Evolutionary conservation across 2,113 vertebrate species (phyloP).

Genomic region (Pelodiscus sinensis): DNA sequence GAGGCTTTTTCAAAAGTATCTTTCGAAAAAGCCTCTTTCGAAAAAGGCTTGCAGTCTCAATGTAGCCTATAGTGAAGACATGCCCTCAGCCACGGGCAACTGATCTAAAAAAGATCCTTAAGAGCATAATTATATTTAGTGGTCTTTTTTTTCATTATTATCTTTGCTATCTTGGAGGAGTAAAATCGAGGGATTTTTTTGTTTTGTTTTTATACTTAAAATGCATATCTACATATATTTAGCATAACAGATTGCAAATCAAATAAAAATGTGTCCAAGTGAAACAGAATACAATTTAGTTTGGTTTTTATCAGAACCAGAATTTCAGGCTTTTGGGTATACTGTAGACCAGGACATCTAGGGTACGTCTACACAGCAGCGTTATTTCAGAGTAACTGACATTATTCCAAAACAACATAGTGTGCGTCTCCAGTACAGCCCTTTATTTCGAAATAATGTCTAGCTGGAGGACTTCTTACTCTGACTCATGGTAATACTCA

Average conservation of each 20-base stretch:
- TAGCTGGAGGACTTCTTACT: no score
- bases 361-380: no score
- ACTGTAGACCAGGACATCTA: neutral
- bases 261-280: neutral
- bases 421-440: no score
- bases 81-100: neutral
- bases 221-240: neutral
- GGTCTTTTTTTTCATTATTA: neutral
- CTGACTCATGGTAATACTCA: no score
- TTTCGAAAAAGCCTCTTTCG: no score
- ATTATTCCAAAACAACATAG: no score
- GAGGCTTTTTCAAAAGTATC: no score
- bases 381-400: no score
- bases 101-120: neutral
- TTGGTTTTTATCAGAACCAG: neutral
- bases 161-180: neutral
- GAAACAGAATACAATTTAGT: neutral
- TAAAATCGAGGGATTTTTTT: no score
- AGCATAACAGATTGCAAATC: neutral
- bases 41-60: no score
- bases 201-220: neutral
- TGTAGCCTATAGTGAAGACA: no score
- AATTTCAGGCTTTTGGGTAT: accelerated
- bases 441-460: no score
- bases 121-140: neutral